phyloP scores from a whole-genome alignment of 2,797 vertebrate genomes.

The Carduelis carduelis region DNA sequence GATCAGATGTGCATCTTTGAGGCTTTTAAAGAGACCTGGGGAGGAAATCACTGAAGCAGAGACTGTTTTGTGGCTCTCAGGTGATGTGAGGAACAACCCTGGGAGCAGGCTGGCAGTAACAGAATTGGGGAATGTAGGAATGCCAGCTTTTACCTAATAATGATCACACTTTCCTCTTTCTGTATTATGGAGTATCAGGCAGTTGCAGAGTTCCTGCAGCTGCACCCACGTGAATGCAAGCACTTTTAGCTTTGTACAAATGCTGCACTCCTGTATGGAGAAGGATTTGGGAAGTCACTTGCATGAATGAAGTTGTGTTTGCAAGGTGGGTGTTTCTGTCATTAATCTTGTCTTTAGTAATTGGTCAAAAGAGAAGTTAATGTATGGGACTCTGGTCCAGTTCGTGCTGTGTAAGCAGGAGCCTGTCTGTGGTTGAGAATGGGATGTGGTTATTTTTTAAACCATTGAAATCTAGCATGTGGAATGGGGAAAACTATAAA shows the following conservation, averaged over 20 bases:
- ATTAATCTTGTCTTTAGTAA: not conserved
- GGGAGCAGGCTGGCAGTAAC: not conserved
- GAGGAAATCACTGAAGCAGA: not conserved
- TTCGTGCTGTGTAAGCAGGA: not conserved
- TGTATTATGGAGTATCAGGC: fast-evolving
- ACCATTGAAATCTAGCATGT: not conserved
- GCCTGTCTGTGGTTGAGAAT: not conserved
- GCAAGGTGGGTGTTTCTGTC: not conserved
- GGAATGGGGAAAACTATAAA: not conserved
- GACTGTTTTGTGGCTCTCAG: not conserved
- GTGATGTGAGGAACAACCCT: fast-evolving
- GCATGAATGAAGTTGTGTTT: not conserved
- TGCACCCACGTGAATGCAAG: not conserved
- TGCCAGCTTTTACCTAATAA: not conserved
- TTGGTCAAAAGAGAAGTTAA: not conserved
- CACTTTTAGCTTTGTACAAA: not conserved
- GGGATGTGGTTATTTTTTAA: not conserved
- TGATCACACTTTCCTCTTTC: not conserved
- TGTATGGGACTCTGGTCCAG: not conserved
- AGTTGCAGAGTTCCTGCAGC: not conserved
- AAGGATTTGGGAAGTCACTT: not conserved
- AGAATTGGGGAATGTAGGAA: not conserved
- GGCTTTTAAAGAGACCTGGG: not conserved
- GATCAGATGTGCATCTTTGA: not conserved
- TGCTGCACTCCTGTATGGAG: not conserved